Evolutionary conservation across 2,888 invertebrate species (phyloP).

Genomic region (Nemapogon koenigi): DNA sequence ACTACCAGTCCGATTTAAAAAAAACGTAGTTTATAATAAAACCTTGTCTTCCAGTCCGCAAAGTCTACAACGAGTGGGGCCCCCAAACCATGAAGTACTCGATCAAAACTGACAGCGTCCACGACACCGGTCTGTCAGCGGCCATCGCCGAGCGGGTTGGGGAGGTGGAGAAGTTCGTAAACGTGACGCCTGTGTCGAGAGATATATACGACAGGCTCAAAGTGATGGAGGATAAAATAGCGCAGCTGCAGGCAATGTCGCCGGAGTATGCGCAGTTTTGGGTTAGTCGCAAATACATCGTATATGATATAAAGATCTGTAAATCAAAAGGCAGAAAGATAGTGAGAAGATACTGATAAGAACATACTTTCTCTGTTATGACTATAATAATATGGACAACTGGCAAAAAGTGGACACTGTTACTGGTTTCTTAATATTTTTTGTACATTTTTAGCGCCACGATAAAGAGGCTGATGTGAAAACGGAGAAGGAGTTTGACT

Average conservation of each 20-base stretch:
- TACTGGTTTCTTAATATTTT: no score
- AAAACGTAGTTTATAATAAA: no score
- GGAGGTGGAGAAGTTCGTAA: constrained; percentile 69
- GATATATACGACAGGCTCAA: constrained; percentile 75
- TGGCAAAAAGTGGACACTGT: no score
- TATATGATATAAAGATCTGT: no score
- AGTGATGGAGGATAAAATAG: constrained; percentile 74
- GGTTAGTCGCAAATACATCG: no score
- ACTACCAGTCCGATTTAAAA: no score
- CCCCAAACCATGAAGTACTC: constrained; percentile 58
- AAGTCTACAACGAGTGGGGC: constrained; percentile 74
- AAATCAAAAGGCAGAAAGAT: no score
- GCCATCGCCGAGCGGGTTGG: constrained; percentile 73
- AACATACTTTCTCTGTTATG: background rate
- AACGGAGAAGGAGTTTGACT: constrained; percentile 29
- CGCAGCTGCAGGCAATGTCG: constrained; percentile 76
- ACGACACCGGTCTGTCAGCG: constrained; percentile 41
- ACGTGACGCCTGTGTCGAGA: constrained; percentile 59
- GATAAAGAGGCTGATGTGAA: constrained; percentile 19
- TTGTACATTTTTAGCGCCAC: background rate
- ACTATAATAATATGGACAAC: no score
- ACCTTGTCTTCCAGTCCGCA: constrained; percentile 65
- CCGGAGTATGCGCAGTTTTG: constrained; percentile 81
- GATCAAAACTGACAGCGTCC: constrained; percentile 19
- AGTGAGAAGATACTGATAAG: no score